A percentile compares a stretch with the other conserved stretches of the same genome.
phyloP scores from a whole-genome alignment of 2,113 vertebrate species.

The Gopherus evgoodei region DNA sequence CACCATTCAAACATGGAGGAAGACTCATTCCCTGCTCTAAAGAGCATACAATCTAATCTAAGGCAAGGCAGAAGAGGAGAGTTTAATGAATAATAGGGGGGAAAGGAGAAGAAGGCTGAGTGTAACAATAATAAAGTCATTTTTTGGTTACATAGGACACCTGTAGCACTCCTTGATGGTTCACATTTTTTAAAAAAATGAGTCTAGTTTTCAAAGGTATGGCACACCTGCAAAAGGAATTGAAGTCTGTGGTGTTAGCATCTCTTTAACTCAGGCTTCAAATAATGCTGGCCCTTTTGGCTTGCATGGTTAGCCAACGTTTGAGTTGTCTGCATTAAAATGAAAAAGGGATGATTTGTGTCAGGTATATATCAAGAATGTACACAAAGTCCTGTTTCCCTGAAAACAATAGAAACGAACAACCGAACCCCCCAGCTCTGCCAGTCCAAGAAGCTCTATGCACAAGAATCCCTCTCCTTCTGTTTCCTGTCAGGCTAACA shows the following conservation, averaged over 20 bases:
- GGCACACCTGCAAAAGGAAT: neutral
- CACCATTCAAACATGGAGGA: neutral
- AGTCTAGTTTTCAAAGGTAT: neutral
- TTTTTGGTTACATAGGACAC: neutral
- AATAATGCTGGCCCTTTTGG: neutral
- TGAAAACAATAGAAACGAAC: neutral
- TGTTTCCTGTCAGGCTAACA: neutral
- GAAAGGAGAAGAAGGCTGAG: neutral
- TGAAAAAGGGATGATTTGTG: neutral
- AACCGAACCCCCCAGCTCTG: neutral
- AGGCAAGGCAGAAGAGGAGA: neutral
- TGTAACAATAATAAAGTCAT: neutral
- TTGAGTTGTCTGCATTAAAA: neutral
- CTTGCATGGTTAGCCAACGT: neutral
- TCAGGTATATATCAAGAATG: neutral
- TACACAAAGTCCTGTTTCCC: neutral
- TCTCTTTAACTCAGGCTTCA: neutral
- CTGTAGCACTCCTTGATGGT: neutral
- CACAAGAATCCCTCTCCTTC: neutral
- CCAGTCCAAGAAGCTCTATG: neutral
- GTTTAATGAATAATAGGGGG: neutral
- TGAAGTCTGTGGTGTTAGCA: neutral
- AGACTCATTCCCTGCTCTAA: neutral
- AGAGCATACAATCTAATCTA: neutral
- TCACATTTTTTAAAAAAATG: neutral